Conservation (phyloP, 2,888 invertebrate species). For the Caenorhabditis plicata region DNA sequence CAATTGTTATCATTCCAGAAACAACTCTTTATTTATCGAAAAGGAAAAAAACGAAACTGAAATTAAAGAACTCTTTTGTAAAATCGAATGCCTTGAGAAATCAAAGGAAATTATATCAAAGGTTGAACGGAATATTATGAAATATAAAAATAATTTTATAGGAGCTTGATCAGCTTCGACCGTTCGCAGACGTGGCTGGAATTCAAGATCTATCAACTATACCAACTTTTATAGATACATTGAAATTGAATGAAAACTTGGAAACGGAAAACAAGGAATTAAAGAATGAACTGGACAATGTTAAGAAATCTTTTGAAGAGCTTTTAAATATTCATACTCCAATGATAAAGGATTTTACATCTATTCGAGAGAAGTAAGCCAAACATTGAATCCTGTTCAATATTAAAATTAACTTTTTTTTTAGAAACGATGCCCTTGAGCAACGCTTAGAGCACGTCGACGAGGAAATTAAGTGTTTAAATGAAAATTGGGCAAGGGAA, state of each 20-base stretch:
- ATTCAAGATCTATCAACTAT: slow-evolving; percentile 26
- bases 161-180: slow-evolving; percentile 39
- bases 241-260: slow-evolving; percentile 19
- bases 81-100: slow-evolving; percentile 17
- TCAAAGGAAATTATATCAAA: slow-evolving; percentile 28
- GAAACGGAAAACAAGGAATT: slow-evolving; percentile 11
- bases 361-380: slow-evolving; percentile 17
- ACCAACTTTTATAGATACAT: slow-evolving; percentile 21
- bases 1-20: too few relatives aligned
- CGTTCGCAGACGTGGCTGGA: slow-evolving; percentile 35
- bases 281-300: slow-evolving; percentile 17
- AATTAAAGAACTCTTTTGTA: slow-evolving; percentile 23
- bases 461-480: slow-evolving; percentile 41
- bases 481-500: slow-evolving; percentile 49
- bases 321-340: slow-evolving; percentile 17
- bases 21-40: slow-evolving; percentile 17
- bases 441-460: slow-evolving; percentile 39
- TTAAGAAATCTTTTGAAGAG: slow-evolving; percentile 24
- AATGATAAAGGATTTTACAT: slow-evolving; percentile 35
- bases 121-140: too few relatives aligned
- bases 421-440: slow-evolving; percentile 42
- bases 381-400: neutral
- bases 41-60: slow-evolving; percentile 24
- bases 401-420: neutral
- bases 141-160: too few relatives aligned